phyloP scores from a whole-genome alignment of 1,140 invertebrate species.

The Hestina assimilis region DNA sequence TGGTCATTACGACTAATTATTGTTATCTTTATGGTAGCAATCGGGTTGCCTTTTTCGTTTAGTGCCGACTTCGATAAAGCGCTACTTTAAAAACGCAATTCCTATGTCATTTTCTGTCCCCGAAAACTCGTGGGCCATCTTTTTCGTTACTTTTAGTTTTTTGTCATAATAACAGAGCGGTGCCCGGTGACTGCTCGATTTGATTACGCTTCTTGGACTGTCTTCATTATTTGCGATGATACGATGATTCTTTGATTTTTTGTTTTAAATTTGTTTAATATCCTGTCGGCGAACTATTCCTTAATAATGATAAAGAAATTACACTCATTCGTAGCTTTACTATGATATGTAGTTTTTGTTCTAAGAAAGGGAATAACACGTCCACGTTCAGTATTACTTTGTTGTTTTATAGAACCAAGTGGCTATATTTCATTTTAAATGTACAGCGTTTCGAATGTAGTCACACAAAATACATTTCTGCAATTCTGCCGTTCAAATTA shows the following conservation, averaged over 20 bases:
- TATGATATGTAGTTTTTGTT: constrained; percentile 23
- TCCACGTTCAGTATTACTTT: constrained; percentile 21
- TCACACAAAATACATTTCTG: constrained; percentile 45
- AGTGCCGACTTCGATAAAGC: constrained; percentile 51
- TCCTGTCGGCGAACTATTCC: constrained; percentile 24
- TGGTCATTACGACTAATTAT: constrained; percentile 73
- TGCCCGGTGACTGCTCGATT: constrained; percentile 40
- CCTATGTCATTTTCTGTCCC: constrained; percentile 58
- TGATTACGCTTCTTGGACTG: constrained; percentile 48
- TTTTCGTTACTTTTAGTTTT: constrained; percentile 44
- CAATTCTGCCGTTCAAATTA: constrained; percentile 52
- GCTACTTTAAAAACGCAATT: constrained; percentile 60
- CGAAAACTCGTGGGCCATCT: constrained; percentile 42
- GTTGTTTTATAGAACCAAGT: constrained; percentile 21
- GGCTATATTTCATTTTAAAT: constrained; percentile 37
- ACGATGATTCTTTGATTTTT: constrained; percentile 53
- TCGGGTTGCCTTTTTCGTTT: constrained; percentile 62
- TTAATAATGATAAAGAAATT: constrained; percentile 22
- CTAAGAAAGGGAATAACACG: constrained; percentile 20
- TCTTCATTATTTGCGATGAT: constrained; percentile 73
- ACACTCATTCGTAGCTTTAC: constrained; percentile 9
- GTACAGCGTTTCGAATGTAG: constrained; percentile 35
- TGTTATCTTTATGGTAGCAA: constrained; percentile 75
- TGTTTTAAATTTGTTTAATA: constrained; percentile 42
- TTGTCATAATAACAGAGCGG: constrained; percentile 57